phyloP scores from a whole-genome alignment of 2,797 vertebrate species.

The Sebastes reedi region DNA sequence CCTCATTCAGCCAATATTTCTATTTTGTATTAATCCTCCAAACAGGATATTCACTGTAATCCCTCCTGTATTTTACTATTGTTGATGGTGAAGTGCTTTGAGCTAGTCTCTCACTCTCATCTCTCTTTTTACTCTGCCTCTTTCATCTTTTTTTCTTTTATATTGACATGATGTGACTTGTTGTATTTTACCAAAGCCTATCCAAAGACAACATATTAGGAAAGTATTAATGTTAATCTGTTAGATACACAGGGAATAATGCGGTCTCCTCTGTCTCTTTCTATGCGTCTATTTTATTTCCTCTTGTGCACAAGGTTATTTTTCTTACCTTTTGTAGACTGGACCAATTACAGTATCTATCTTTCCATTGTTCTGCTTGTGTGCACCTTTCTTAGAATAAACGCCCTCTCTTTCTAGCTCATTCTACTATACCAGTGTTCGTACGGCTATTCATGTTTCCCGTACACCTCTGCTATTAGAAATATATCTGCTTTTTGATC shows the following conservation, averaged over 20 bases:
- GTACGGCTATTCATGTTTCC: not conserved
- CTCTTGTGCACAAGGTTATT: not conserved
- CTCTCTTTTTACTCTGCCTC: constrained; percentile 13
- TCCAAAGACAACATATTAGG: not conserved
- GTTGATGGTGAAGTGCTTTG: constrained; percentile 45
- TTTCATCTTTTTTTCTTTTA: constrained; percentile 42
- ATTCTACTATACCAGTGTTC: not conserved
- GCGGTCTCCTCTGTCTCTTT: not conserved
- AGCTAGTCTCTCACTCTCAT: constrained; percentile 19
- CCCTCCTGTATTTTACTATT: constrained; percentile 38
- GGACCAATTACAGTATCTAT: not conserved
- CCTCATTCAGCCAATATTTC: constrained; percentile 29
- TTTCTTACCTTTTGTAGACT: not conserved
- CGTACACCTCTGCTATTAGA: not conserved
- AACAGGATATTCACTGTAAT: constrained; percentile 52
- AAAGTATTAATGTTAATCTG: not conserved
- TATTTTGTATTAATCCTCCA: constrained; percentile 37
- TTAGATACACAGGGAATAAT: not conserved
- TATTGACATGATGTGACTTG: constrained; percentile 46
- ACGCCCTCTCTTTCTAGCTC: not conserved
- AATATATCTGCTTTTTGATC: not conserved
- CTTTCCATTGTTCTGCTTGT: not conserved
- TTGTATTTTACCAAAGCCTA: not conserved
- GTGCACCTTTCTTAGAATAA: not conserved
- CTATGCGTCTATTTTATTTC: not conserved